A percentile compares a stretch with the other conserved stretches of the same genome.
phyloP scores from a whole-genome alignment of 2,888 invertebrate genomes.

The Tridacna crocea region DNA sequence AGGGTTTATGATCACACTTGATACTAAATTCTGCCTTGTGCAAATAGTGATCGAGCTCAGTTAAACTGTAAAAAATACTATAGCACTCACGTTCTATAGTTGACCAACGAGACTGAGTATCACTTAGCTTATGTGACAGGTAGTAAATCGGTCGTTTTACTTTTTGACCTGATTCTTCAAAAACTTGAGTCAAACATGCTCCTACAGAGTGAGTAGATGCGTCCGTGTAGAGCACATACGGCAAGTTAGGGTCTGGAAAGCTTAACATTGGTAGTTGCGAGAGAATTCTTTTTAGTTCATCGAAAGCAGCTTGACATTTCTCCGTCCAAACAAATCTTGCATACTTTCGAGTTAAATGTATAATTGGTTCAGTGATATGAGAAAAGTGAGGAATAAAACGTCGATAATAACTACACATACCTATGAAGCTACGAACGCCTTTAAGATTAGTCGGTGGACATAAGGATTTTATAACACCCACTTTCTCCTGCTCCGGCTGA shows the following conservation, averaged over 20 bases:
- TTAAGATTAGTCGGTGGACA: too few relatives aligned
- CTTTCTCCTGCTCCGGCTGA: too few relatives aligned
- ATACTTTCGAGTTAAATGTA: too few relatives aligned
- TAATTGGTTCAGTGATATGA: too few relatives aligned
- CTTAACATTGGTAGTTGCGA: neutral
- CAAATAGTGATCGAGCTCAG: neutral
- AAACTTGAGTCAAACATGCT: neutral
- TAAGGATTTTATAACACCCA: too few relatives aligned
- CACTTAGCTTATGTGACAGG: slow-evolving; percentile 6
- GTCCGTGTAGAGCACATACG: neutral
- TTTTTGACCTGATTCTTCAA: neutral
- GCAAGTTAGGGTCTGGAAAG: neutral
- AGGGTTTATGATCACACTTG: neutral
- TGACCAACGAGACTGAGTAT: slow-evolving; percentile 3
- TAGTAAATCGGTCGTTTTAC: slow-evolving; percentile 1
- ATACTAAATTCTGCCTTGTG: neutral
- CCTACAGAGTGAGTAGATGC: slow-evolving; percentile 7
- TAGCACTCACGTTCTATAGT: slow-evolving; percentile 8
- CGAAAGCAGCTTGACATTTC: slow-evolving; percentile 14
- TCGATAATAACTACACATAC: too few relatives aligned
- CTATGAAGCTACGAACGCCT: too few relatives aligned
- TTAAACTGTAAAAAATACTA: neutral
- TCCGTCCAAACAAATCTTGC: too few relatives aligned
- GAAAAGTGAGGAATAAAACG: too few relatives aligned
- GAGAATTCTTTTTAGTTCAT: neutral